Conservation (phyloP, 2,113 vertebrate genomes). For the Oceanites oceanicus region DNA sequence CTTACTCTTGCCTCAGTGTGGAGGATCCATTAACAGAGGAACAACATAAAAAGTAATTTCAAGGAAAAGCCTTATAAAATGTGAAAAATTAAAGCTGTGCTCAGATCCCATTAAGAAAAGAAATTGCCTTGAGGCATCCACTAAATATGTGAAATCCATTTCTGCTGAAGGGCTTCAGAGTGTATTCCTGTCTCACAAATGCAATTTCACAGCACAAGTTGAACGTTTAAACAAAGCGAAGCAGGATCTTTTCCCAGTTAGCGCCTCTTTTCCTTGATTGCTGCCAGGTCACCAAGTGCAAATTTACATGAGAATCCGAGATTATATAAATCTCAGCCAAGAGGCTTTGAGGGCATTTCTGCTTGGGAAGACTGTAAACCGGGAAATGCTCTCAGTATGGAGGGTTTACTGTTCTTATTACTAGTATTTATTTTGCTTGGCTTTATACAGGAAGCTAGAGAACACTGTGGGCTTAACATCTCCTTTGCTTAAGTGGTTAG, state of each 20-base stretch:
- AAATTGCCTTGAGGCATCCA: slow-evolving; percentile 63
- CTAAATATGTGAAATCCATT: slow-evolving; percentile 71
- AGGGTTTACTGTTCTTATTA: slow-evolving; percentile 9
- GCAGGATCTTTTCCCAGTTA: slow-evolving; percentile 33
- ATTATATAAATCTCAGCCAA: slow-evolving; percentile 44
- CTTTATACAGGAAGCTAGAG: not conserved
- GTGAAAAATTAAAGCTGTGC: slow-evolving; percentile 68
- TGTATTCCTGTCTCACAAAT: slow-evolving; percentile 64
- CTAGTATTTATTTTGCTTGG: not conserved
- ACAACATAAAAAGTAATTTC: slow-evolving; percentile 66
- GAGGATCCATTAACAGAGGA: slow-evolving; percentile 56
- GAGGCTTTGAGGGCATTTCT: slow-evolving; percentile 12
- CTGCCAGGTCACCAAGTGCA: slow-evolving; percentile 35
- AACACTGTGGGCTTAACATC: not conserved
- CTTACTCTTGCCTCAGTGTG: slow-evolving; percentile 3
- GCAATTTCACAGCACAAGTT: slow-evolving; percentile 56
- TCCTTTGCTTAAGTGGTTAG: not conserved
- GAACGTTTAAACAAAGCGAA: slow-evolving; percentile 52
- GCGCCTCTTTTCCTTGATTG: slow-evolving; percentile 9
- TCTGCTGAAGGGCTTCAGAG: slow-evolving; percentile 58
- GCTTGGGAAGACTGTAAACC: not conserved
- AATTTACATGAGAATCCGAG: slow-evolving; percentile 39
- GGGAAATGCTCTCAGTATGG: not conserved
- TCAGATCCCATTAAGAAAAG: slow-evolving; percentile 65
- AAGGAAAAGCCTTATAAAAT: slow-evolving; percentile 57